phyloP scores from a whole-genome alignment of 2,888 invertebrate species.

The Aphidoletes aphidimyza region DNA sequence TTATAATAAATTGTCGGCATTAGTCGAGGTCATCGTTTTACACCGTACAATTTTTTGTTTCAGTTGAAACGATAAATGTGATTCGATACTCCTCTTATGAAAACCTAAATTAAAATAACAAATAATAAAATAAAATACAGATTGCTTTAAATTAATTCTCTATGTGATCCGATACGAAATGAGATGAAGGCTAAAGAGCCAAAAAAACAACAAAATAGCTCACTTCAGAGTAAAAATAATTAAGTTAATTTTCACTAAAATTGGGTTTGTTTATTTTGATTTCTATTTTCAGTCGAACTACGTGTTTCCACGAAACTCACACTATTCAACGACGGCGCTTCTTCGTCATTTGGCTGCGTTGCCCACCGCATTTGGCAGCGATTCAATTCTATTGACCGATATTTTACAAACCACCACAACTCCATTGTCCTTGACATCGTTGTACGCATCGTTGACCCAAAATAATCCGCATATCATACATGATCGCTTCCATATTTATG shows the following conservation, averaged over 20 bases:
- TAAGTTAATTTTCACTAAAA: neutral
- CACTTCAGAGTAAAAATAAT: too few species aligned
- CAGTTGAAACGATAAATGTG: too few species aligned
- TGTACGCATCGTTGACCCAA: neutral
- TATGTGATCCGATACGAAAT: neutral
- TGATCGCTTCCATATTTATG: conserved; percentile 29
- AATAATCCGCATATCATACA: conserved; percentile 21
- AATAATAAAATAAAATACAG: neutral
- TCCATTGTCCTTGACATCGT: neutral
- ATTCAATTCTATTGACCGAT: conserved; percentile 39
- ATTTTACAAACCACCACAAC: conserved; percentile 12
- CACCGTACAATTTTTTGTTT: neutral
- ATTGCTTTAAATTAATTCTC: too few species aligned
- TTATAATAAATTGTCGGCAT: neutral
- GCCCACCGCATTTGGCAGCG: conserved; percentile 7
- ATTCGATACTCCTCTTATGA: neutral
- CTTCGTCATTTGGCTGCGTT: conserved; percentile 30
- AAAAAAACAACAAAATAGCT: too few species aligned
- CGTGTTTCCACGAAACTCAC: neutral
- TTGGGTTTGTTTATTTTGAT: neutral
- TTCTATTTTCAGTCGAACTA: neutral
- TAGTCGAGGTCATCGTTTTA: conserved; percentile 13
- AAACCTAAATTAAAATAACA: neutral
- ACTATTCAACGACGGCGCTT: conserved; percentile 47
- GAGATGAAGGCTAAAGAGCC: neutral